Percentiles rank a stretch among this genome's conserved stretches.
phyloP scores from a whole-genome alignment of 2,113 vertebrate species.

The Ascaphus truei region DNA sequence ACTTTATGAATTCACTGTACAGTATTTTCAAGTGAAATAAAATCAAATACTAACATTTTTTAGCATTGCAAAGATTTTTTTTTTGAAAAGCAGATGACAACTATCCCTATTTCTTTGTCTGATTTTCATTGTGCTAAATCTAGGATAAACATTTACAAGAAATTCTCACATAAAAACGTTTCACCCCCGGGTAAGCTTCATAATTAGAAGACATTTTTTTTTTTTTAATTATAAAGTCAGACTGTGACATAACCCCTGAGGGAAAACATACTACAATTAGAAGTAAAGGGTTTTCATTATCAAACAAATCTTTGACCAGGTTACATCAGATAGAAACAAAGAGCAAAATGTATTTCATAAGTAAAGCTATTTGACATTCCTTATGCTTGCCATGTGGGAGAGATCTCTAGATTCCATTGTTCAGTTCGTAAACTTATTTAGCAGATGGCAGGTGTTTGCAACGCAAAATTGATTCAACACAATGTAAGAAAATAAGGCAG shows the following conservation, averaged over 20 bases:
- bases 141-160: constrained; percentile 16
- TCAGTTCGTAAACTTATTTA: no score
- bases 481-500: no score
- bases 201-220: neutral
- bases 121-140: constrained; percentile 16
- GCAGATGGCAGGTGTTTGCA: no score
- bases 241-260: constrained; percentile 17
- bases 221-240: constrained; percentile 3
- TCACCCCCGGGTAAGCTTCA: constrained; percentile 2
- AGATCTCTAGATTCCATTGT: no score
- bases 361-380: no score
- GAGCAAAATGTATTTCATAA: no score
- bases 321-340: neutral
- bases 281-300: neutral
- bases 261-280: neutral
- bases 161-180: neutral
- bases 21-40: constrained; percentile 9
- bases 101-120: neutral
- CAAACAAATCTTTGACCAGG: neutral
- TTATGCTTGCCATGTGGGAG: no score
- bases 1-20: no score
- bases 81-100: constrained; percentile 7
- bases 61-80: constrained; percentile 18
- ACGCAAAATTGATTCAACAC: no score
- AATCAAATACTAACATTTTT: neutral